Evolutionary conservation across 2,797 vertebrate species (phyloP).

Genomic region (Pangasius larnaudii): DNA sequence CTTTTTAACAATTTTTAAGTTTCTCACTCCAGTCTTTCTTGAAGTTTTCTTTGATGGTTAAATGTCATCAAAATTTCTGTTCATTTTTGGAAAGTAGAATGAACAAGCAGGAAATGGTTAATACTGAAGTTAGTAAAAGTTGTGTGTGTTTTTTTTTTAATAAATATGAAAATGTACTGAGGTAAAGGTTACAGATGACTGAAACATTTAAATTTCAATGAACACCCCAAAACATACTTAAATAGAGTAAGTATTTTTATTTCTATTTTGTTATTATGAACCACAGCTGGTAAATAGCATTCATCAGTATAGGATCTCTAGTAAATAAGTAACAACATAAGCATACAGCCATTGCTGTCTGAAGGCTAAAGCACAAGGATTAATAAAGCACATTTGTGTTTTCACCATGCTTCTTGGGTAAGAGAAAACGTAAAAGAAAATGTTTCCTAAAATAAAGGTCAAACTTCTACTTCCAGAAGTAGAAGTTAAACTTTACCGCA

Average conservation of each 20-base stretch:
- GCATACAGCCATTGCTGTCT: not conserved
- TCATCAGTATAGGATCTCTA: not conserved
- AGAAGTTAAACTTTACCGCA: not conserved
- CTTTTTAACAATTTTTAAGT: not conserved
- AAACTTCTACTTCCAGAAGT: not conserved
- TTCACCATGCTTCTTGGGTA: not conserved
- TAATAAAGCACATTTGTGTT: not conserved
- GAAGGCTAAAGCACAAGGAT: not conserved
- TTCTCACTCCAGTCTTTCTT: not conserved
- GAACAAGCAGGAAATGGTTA: not conserved
- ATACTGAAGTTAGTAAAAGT: too few species aligned
- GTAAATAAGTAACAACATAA: not conserved
- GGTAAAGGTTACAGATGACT: not conserved
- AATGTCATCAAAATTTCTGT: not conserved
- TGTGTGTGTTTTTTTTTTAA: too few species aligned
- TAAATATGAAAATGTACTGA: not conserved
- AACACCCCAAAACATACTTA: not conserved
- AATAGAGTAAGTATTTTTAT: not conserved
- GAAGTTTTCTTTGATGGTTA: not conserved
- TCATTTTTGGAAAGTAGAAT: not conserved
- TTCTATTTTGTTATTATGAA: too few species aligned
- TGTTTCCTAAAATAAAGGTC: not conserved
- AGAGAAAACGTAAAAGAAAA: not conserved
- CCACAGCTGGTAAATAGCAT: not conserved
- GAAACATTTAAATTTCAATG: not conserved